A percentile compares a stretch with the other conserved stretches of the same genome.
phyloP scores from a whole-genome alignment of 2,797 vertebrate genomes.

The Eremophila alpestris region DNA sequence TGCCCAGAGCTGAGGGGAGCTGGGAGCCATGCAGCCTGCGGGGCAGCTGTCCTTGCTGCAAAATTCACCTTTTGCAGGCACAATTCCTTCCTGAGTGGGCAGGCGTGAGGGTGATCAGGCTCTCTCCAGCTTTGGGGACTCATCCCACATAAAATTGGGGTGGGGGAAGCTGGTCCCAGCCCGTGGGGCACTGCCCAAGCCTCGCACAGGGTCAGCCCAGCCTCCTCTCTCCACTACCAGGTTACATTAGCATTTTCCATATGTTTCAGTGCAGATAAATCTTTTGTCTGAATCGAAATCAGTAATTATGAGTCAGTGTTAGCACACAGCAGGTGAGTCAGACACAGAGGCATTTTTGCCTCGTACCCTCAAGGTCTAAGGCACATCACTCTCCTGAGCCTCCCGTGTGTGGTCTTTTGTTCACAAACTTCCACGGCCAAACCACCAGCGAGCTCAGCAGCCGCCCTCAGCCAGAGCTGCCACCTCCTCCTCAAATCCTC shows the following conservation, averaged over 20 bases:
- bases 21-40: background rate
- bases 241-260: background rate
- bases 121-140: background rate
- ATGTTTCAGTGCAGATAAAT: slow-evolving; percentile 16
- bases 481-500: slow-evolving; percentile 2
- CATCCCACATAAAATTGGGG: background rate
- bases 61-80: background rate
- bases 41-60: background rate
- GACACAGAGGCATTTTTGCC: slow-evolving; percentile 39
- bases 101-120: background rate
- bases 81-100: rapidly evolving
- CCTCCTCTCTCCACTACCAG: background rate
- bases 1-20: background rate
- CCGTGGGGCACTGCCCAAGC: rapidly evolving
- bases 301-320: slow-evolving; percentile 46
- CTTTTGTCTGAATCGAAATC: slow-evolving; percentile 46
- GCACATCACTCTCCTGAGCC: background rate
- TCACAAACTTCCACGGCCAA: slow-evolving; percentile 41
- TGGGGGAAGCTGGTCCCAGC: background rate
- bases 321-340: slow-evolving; percentile 52
- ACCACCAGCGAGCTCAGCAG: background rate
- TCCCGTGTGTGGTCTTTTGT: slow-evolving; percentile 56
- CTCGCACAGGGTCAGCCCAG: background rate
- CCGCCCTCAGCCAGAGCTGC: background rate
- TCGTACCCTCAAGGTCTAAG: slow-evolving; percentile 40